Base-by-base conservation (phyloP, 2,888 invertebrate genomes). In the Lepeophtheirus nordmannii region DNA sequence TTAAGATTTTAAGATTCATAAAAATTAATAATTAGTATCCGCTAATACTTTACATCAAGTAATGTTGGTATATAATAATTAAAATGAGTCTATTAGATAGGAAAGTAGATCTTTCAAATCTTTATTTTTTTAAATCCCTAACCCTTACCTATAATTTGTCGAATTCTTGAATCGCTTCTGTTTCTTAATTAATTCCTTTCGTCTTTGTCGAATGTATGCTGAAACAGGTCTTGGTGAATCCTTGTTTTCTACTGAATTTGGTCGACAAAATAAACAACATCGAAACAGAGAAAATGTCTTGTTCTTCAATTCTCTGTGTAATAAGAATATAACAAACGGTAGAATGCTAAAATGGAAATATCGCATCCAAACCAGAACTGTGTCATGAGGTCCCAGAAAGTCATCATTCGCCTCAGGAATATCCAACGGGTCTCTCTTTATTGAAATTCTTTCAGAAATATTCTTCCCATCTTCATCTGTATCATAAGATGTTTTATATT, bases 141-240 rank as follows among this genome's bases (percentile, higher is more conserved):
- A 60, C 60, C 60, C 8, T 60, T 23, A 60, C 60, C 60, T 63
- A 56, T 56, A 56, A 56, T 63, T 63, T 22, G 63, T 56, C 20
- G 53, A 22, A 37, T 63, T 63, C 37, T 63, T 63, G 23, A 63
- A 63, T 22, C 53, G 41, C 38, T 56, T 63, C 37, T 63, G 53
- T 30, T 56, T 20, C 30, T 63, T 63, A 11, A 46, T 22, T 37
- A 22, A 56, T 30, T 63, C 63, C 12, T n/a, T 22, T 17, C 56
- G 63, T 30, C 37, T 20, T 20, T 37, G 63, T 22, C 38, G 20
- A 11, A 56, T 20, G 53, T 63, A 63, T 20, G 63, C 56, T 9
- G 63, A 63, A 14, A 63, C 22, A n/a, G 56, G 63, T 22, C 63
- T 17, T 5, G 56, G 20, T 10, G 63, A 38, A n/a, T 61, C 38